Evolutionary conservation across 2,888 invertebrate genomes (phyloP), one percentile per base, ranked within the genome.

Genomic region (Drosophila bunnanda): DNA sequence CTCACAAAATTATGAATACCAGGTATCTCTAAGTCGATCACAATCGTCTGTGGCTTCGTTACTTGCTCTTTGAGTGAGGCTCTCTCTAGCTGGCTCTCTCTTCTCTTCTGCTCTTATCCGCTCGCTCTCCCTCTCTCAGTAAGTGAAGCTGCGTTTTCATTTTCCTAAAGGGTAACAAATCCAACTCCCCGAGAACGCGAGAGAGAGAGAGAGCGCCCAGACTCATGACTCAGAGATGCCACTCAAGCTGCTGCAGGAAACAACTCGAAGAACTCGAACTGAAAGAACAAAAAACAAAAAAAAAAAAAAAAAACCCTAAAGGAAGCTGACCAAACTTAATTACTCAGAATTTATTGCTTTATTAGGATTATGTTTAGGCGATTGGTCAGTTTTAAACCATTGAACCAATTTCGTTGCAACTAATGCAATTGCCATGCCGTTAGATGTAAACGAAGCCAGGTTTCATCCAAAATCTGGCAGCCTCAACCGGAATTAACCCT

Each of bases 191-290:
- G 55, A 55, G 59, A 50, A 41, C 13, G 43, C 25, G 1, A 22
- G 15, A 25, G 34, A 57, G 48, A 20, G 13, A 43, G 32, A 58
- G 50, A 34, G 46, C 13, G 44, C 30, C 48, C 34, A 52, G 25
- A 52, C 50, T 34, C 22, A 36, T 64, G 50, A 50, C 28, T 64
- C 64, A 65, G 64, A 34, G 64, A 64, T 64, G 64, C 28, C 57
- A 58, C 54, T 54, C 54, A 54, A 54, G 38, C 54, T 25, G 38
- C 43, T 61, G 57, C 28, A 46, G 55, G 34, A 32, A 56, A 56
- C 32, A 56, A 56, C 32, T 28, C 41, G n/a, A n/a, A n/a, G 28
- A 30, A 48, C 17, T n/a, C 30, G 30, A 20, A 48, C 30, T 22
- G 6, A 46, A 36, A 36, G 50, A 52, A 50, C 50, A 25, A 44